These are phyloP conservation scores for Cryptocheilus praepositus DNA, from an alignment of 2,888 invertebrate species.

Conservation along the genomic window DNA sequence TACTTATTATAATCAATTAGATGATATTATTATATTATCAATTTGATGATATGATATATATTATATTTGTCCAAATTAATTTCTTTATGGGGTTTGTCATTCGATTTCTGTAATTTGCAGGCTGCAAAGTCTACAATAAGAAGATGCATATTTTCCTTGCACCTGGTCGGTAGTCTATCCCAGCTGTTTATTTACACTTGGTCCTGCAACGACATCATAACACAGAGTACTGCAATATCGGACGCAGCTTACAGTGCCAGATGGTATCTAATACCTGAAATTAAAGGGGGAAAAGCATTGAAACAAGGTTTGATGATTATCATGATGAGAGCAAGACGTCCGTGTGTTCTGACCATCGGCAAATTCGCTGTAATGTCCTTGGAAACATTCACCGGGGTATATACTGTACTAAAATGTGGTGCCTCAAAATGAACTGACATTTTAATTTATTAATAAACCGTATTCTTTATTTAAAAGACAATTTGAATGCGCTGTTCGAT, in stretches of 20 bases:
- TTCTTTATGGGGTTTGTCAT: too few relatives aligned
- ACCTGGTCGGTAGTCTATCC: slow-evolving; percentile 15
- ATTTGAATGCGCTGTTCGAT: too few relatives aligned
- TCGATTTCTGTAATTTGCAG: too few relatives aligned
- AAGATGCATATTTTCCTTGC: not conserved
- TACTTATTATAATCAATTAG: too few relatives aligned
- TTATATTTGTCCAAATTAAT: too few relatives aligned
- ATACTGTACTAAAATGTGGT: too few relatives aligned
- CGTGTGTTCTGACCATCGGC: slow-evolving; percentile 32
- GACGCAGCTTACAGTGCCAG: slow-evolving; percentile 31
- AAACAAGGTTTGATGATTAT: slow-evolving; percentile 33
- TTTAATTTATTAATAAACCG: too few relatives aligned
- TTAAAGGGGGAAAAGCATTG: slow-evolving; percentile 9
- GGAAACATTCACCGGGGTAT: slow-evolving; percentile 35
- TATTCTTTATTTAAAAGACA: too few relatives aligned
- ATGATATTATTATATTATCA: too few relatives aligned
- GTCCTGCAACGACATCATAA: slow-evolving; percentile 12
- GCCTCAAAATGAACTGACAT: too few relatives aligned
- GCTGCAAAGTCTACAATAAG: too few relatives aligned
- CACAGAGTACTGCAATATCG: slow-evolving; percentile 17
- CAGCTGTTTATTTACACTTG: slow-evolving; percentile 29
- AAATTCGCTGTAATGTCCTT: slow-evolving; percentile 31
- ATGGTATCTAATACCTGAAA: slow-evolving; percentile 22
- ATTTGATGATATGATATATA: too few relatives aligned
- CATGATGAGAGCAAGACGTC: slow-evolving; percentile 38